Base-by-base conservation (phyloP, 2,113 vertebrate species). In the Pithys albifrons region DNA sequence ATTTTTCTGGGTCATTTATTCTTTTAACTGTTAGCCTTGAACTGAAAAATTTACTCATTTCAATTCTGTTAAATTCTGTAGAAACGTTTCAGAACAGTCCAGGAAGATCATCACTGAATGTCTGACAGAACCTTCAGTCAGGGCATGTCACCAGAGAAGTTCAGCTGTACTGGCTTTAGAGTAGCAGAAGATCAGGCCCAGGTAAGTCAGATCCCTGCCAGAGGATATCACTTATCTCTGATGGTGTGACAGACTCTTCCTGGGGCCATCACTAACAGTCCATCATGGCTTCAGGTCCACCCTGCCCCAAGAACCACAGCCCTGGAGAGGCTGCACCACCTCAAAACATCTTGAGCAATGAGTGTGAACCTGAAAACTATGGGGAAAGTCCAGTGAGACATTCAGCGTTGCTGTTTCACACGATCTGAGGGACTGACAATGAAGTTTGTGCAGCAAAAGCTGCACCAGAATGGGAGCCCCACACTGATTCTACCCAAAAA, bases 181-280 rank as follows among this genome's bases (percentile, higher is more conserved):
- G 4, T 4, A 45, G 77, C 54, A 74, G 52, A 31, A 41, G 76
- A 59, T 19, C 9, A 62, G 78, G 55, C 51, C 85, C 58, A 66
- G 75, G 31, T 45, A 76, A 66, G 16, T 22, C 54, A 73, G 31
- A 35, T 7, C n/a, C 89, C 82, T 61, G 35, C 64, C 48, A 10
- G 10, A 59, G 25, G 5, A 9, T 0, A 0, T 16, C 61, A 29
- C 10, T 49, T 6, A 45, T 43, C 29, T 58, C 55, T 67, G 67
- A n/a, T 13, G 45, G 17, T 4, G 14, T 12, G 29, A 58, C 41
- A 80, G 19, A 1, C 45, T 58, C 13, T 19, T 31, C 52, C 57
- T 27, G 46, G 62, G 65, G 55, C 64, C 78, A 52, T 6, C 65
- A 46, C 52, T 13, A 22, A 62, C 19, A 16, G 4, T 22, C 3